Evolutionary conservation across 1,140 invertebrate species (phyloP).

Genomic region (Paramacrobiotus metropolitanus): DNA sequence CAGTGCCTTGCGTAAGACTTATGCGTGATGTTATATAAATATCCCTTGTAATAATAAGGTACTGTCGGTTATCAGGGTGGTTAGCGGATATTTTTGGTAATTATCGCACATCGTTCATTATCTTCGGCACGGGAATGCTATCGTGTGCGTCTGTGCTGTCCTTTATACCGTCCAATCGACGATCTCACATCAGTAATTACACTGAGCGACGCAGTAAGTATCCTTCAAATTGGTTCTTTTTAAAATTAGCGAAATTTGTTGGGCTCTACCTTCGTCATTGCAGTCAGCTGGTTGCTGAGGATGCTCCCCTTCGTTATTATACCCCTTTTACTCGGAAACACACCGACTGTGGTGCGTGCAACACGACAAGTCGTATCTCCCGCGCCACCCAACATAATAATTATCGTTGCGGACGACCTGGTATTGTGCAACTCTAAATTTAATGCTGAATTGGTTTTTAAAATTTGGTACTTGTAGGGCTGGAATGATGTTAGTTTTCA

Average conservation of each 20-base stretch:
- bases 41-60: too few relatives aligned
- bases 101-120: not conserved
- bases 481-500: constrained; percentile 75
- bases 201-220: not conserved
- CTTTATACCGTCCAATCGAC: not conserved
- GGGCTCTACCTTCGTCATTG: not conserved
- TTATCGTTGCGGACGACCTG: not conserved
- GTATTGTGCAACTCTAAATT: not conserved
- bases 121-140: constrained; percentile 2
- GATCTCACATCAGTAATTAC: not conserved
- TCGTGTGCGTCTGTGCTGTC: not conserved
- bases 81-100: not conserved
- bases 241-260: too few relatives aligned
- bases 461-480: constrained; percentile 30
- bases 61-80: not conserved
- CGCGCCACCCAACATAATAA: not conserved
- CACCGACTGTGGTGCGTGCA: not conserved
- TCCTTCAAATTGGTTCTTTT: too few relatives aligned
- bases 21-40: too few relatives aligned
- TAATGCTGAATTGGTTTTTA: not conserved
- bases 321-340: not conserved
- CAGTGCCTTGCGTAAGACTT: too few relatives aligned
- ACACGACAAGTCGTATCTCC: too few relatives aligned
- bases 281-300: not conserved
- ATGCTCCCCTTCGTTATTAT: not conserved